Conservation (phyloP, 1,140 invertebrate genomes). For the Tenebrio molitor region DNA sequence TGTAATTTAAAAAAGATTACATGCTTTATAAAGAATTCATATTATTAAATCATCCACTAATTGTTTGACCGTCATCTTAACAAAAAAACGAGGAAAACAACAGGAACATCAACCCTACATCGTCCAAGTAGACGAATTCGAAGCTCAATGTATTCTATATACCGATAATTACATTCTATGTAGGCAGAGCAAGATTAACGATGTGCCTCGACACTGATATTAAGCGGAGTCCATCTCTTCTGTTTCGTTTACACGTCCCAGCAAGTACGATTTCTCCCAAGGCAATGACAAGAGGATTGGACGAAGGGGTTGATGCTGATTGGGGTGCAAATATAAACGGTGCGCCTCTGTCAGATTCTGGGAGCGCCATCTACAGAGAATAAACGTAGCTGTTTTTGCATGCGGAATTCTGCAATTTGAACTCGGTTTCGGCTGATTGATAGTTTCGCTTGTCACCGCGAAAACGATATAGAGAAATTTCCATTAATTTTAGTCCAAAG, state of each 20-base stretch:
- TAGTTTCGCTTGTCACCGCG: slow-evolving; percentile 64
- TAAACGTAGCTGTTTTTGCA: slow-evolving; percentile 58
- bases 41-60: slow-evolving; percentile 63
- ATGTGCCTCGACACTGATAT: slow-evolving; percentile 63
- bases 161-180: slow-evolving; percentile 65
- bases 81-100: slow-evolving; percentile 11
- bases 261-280: background rate
- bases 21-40: slow-evolving; percentile 62
- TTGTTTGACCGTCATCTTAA: slow-evolving; percentile 46
- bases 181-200: slow-evolving; percentile 65
- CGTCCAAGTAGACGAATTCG: slow-evolving; percentile 12
- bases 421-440: slow-evolving; percentile 64
- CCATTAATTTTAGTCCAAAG: slow-evolving; percentile 62
- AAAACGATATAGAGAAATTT: slow-evolving; percentile 64
- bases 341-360: slow-evolving; percentile 52
- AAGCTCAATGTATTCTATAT: slow-evolving; percentile 52
- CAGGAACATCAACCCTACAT: slow-evolving; percentile 2
- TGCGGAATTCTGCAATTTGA: slow-evolving; percentile 62
- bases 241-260: slow-evolving; percentile 53
- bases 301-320: slow-evolving; percentile 33
- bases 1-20: slow-evolving; percentile 64
- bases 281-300: slow-evolving; percentile 11
- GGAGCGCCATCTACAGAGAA: slow-evolving; percentile 54
- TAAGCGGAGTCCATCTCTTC: slow-evolving; percentile 59
- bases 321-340: slow-evolving; percentile 35